phyloP scores from a whole-genome alignment of 2,888 invertebrate genomes.

The Merodon equestris region DNA sequence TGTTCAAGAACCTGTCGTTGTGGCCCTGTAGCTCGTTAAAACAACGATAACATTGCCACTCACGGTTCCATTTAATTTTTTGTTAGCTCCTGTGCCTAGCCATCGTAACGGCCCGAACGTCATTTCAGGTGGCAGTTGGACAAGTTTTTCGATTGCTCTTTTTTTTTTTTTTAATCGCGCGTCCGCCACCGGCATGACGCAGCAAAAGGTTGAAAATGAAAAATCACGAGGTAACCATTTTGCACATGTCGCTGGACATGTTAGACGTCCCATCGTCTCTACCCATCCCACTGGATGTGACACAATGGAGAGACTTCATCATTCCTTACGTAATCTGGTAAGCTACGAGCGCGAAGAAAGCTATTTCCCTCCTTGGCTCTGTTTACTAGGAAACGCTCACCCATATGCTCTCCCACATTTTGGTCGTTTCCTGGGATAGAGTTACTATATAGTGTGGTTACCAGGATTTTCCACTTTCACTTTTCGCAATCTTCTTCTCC shows the following conservation, averaged over 20 bases:
- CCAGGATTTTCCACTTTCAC: constrained; percentile 53
- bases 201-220: constrained; percentile 4
- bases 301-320: constrained; percentile 37
- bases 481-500: constrained; percentile 17
- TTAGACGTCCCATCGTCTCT: not conserved
- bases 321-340: constrained; percentile 62
- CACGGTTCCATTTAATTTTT: constrained; percentile 7
- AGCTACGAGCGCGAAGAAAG: constrained; percentile 46
- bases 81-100: constrained; percentile 9
- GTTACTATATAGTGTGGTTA: constrained; percentile 22
- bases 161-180: too few relatives aligned
- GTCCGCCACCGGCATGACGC: constrained; percentile 32
- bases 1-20: constrained; percentile 54
- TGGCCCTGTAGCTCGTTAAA: constrained; percentile 63
- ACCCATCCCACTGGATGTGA: constrained; percentile 13
- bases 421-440: not conserved
- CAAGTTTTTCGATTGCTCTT: constrained; percentile 30
- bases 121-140: constrained; percentile 48
- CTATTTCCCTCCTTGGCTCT: constrained; percentile 28
- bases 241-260: constrained; percentile 19
- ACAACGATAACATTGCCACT: constrained; percentile 65
- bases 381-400: constrained; percentile 63
- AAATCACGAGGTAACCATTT: constrained; percentile 31
- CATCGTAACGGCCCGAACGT: constrained; percentile 21
- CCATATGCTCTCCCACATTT: constrained; percentile 3